Evolutionary conservation across 2,113 vertebrate species (phyloP), one percentile per base, ranked within the genome.

Genomic region (Catharus bicknelli): DNA sequence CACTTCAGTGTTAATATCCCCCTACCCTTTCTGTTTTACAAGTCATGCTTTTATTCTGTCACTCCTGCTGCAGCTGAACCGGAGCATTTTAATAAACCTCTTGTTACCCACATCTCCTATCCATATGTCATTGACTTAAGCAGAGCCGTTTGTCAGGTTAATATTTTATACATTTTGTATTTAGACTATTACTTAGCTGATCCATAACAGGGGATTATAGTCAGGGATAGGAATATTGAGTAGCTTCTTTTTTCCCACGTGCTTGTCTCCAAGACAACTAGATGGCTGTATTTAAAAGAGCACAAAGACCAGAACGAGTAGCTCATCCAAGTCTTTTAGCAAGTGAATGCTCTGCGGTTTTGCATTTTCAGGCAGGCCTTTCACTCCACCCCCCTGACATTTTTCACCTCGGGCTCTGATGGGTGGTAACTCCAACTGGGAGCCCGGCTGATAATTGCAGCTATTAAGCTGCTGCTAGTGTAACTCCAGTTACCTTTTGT

Each of bases 281-380:
- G 97, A 97, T 97, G 97, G 96, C 96, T 95, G 97, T 95, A 97
- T 98, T 98, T 97, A 97, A 97, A 96, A 93, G 96, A 97, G 87
- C 83, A 97, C 95, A 96, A 97, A 97, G 97, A 97, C 94, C 97
- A 96, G 96, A 96, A 92, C 32, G 91, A 97, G 98, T 94, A 97
- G 96, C 95, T 98, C 93, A 96, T 97, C 97, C 98, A 98, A 97
- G 96, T 97, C 97, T 98, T 98, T 98, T 96, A 97, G 72, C 98
- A 98, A 98, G 96, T 97, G 95, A 98, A 98, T 98, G 98, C 97
- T 96, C 95, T 96, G 96, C 94, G 97, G 95, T 92, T 96, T 97
- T 95, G 91, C 78, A 97, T 97, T 97, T 97, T 96, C 97, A 95
- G 96, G 92, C 88, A 97, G 96, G 96, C 96, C 94, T 92, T 98